phyloP scores from a whole-genome alignment of 2,797 vertebrate genomes.

The Anolis apletophallus region DNA sequence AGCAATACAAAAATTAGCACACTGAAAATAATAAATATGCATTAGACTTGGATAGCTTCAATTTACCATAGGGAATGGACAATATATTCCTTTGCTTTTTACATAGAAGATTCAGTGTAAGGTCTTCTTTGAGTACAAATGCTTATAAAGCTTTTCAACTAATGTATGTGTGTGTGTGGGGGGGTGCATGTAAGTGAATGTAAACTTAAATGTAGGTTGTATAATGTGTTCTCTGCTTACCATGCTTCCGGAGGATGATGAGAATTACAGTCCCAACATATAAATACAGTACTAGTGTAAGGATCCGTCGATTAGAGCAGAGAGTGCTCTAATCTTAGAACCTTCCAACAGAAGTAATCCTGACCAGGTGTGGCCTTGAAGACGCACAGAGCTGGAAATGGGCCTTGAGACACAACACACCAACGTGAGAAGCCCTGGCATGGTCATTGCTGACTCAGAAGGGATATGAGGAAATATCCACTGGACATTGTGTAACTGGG shows the following conservation, averaged over 20 bases:
- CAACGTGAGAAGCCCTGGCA: no score
- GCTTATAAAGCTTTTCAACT: background rate
- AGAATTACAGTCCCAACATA: background rate
- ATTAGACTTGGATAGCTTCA: background rate
- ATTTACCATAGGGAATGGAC: background rate
- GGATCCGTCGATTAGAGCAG: no score
- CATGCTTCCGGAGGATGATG: background rate
- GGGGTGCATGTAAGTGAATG: background rate
- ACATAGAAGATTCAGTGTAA: background rate
- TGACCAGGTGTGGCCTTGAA: no score
- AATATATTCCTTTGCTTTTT: background rate
- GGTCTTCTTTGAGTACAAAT: background rate
- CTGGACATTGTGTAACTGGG: no score
- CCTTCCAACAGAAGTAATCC: no score
- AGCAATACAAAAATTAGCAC: background rate
- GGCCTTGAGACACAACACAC: no score
- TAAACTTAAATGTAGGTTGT: background rate
- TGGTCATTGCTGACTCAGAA: no score
- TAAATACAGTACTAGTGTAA: no score
- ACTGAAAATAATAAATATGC: slow-evolving; percentile 29
- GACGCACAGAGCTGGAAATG: no score
- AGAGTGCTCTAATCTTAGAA: no score
- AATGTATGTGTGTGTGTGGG: background rate
- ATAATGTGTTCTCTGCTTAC: no score
- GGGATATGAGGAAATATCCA: no score